Evolutionary conservation across 2,113 vertebrate genomes (phyloP), one percentile per base, ranked within the genome.

Genomic region (Hipposideros armiger): DNA sequence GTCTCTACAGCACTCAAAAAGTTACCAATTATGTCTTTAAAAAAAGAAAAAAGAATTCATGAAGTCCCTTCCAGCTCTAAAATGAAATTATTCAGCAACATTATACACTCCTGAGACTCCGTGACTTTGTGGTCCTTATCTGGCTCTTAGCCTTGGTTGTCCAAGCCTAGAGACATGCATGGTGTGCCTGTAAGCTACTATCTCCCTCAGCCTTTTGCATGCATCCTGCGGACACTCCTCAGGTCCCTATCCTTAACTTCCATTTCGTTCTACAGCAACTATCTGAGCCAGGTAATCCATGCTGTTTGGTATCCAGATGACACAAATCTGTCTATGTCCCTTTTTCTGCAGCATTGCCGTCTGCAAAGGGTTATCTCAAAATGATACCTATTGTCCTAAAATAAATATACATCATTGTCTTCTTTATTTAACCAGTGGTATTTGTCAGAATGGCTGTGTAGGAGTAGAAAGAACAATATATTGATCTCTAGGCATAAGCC

Each of bases 221-320:
- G 7, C 4, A 1, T 62, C 32, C 56, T 4, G 0, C 2, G 6
- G 10, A 4, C 16, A 20, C 2, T 32, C 26, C 5, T 58, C 26
- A 9, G 20, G 66, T 5, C 20, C 50, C 20, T 80, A 72, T 26
- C 47, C 24, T 40, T 52, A 26, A 17, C 17, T 24, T 45, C 28
- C 40, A 3, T 54, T 52, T 22, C 26, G 26, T 62, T 60, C 36
- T n/a, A 3, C 42, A 30, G 14, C 64, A 64, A 36, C 24, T 56
- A 1, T 72, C 40, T 45, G 30, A 92, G 52, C 22, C 30, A 52
- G 4, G 0, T 11, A 22, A 7, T 16, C 26, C 17, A 2, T 72
- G n/a, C 9, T 64, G 32, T 76, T 76, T 56, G 24, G n/a, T 8
- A 52, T 82, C 30, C 9, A 91, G 24, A 30, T 52, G 40, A 26